A percentile compares a stretch with the other conserved stretches of the same genome.
These are phyloP conservation scores for Chelonus formosanus DNA, from an alignment of 2,888 invertebrate genomes.

Conservation along the genomic window DNA sequence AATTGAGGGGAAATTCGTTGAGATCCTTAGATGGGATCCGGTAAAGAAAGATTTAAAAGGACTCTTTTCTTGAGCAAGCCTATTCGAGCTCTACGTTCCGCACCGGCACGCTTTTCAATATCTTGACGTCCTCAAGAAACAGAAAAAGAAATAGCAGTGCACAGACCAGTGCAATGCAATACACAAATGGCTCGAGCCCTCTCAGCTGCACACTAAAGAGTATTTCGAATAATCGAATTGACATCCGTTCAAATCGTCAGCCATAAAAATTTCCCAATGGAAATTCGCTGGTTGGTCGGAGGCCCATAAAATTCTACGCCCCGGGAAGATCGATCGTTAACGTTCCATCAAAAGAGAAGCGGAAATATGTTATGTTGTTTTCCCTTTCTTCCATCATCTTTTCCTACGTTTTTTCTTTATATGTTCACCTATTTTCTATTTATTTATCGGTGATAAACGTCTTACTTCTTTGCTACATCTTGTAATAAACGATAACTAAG, in stretches of 20 bases:
- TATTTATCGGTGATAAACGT: neutral
- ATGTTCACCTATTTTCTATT: slow-evolving; percentile 15
- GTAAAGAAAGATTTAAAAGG: slow-evolving; percentile 14
- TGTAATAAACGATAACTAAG: too few relatives aligned
- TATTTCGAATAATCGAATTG: slow-evolving; percentile 43
- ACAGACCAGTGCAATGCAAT: neutral
- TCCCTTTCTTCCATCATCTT: slow-evolving; percentile 2
- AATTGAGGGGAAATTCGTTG: slow-evolving; percentile 39
- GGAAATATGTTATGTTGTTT: slow-evolving; percentile 22
- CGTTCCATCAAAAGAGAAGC: slow-evolving; percentile 32
- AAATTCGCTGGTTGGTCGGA: slow-evolving; percentile 25
- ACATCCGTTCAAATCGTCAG: slow-evolving; percentile 35
- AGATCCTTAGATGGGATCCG: slow-evolving; percentile 16
- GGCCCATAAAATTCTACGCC: slow-evolving; percentile 27
- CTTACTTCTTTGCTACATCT: too few relatives aligned
- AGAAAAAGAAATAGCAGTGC: slow-evolving; percentile 1
- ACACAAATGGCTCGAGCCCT: slow-evolving; percentile 16
- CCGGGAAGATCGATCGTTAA: slow-evolving; percentile 36
- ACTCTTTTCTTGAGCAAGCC: slow-evolving; percentile 26
- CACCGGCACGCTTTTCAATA: slow-evolving; percentile 50
- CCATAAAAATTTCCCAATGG: slow-evolving; percentile 30
- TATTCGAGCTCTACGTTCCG: slow-evolving; percentile 47
- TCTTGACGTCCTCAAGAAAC: slow-evolving; percentile 35
- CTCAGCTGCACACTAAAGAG: slow-evolving; percentile 41
- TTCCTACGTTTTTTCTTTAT: slow-evolving; percentile 24